These are phyloP conservation scores for Dendroctonus ponderosae DNA, from an alignment of 1,140 invertebrate genomes.

Conservation along the genomic window DNA sequence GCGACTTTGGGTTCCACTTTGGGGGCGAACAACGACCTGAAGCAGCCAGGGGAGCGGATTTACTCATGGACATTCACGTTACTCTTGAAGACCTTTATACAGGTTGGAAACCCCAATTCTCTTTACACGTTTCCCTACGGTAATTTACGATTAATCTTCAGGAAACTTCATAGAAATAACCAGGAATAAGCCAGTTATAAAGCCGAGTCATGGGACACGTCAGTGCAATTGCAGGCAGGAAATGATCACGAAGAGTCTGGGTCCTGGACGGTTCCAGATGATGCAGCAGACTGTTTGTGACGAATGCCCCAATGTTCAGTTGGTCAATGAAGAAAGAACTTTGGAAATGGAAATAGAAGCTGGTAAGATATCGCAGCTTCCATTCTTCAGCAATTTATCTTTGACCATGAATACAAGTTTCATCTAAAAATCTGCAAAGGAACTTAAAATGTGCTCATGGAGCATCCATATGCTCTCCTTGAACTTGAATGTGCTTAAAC, in stretches of 20 bases:
- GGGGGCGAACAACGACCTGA: constrained; percentile 77
- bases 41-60: constrained; percentile 86
- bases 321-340: constrained; percentile 90
- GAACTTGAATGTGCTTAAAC: no score
- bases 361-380: constrained; percentile 48
- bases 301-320: constrained; percentile 97
- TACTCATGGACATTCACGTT: constrained; percentile 90
- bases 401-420: no score
- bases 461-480: no score
- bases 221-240: constrained; percentile 99
- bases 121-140: neutral
- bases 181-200: constrained; percentile 94
- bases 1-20: constrained; percentile 94
- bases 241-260: constrained; percentile 94
- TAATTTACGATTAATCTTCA: neutral
- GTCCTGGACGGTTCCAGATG: constrained; percentile 98
- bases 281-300: constrained; percentile 98
- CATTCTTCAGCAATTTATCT: neutral
- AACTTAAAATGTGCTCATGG: no score
- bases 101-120: constrained; percentile 47
- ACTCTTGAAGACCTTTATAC: constrained; percentile 96
- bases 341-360: constrained; percentile 96
- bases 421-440: no score
- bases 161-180: constrained; percentile 97
- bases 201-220: constrained; percentile 88